Evolutionary conservation across 2,888 invertebrate species (phyloP).

Genomic region (Bembecia ichneumoniformis): DNA sequence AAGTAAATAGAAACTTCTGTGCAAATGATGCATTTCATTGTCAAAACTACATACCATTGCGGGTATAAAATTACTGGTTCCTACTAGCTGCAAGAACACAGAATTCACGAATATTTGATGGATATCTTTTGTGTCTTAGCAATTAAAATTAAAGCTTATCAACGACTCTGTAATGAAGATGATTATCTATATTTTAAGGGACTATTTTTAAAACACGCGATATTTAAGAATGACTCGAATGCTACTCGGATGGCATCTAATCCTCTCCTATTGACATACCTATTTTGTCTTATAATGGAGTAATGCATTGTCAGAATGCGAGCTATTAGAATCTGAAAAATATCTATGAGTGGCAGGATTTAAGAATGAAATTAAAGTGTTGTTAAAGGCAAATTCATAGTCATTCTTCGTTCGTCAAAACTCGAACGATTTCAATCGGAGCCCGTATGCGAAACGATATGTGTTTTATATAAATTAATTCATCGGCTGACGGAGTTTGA

Average conservation of each 20-base stretch:
- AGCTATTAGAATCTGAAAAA: background rate
- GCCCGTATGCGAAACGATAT: slow-evolving; percentile 31
- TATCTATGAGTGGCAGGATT: background rate
- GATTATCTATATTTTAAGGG: slow-evolving; percentile 22
- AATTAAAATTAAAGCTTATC: slow-evolving; percentile 29
- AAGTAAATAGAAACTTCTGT: background rate
- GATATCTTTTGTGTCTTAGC: background rate
- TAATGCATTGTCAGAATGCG: too few relatives aligned
- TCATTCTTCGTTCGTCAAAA: background rate
- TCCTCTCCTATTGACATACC: too few relatives aligned
- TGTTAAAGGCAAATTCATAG: background rate
- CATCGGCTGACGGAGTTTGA: slow-evolving; percentile 57
- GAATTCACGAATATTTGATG: background rate
- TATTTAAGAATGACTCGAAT: too few relatives aligned
- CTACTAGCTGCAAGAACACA: background rate
- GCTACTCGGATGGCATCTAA: slow-evolving; percentile 23
- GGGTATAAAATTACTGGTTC: too few relatives aligned
- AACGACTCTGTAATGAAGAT: slow-evolving; percentile 31
- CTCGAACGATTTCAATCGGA: slow-evolving; percentile 16
- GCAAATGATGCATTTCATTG: too few relatives aligned
- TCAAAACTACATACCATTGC: too few relatives aligned
- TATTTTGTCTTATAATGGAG: too few relatives aligned
- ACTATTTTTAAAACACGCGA: too few relatives aligned
- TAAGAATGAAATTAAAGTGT: background rate
- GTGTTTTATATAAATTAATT: slow-evolving; percentile 71